These are phyloP conservation scores for Cairina moschata DNA, from an alignment of 2,113 vertebrate genomes.

Conservation along the genomic window DNA sequence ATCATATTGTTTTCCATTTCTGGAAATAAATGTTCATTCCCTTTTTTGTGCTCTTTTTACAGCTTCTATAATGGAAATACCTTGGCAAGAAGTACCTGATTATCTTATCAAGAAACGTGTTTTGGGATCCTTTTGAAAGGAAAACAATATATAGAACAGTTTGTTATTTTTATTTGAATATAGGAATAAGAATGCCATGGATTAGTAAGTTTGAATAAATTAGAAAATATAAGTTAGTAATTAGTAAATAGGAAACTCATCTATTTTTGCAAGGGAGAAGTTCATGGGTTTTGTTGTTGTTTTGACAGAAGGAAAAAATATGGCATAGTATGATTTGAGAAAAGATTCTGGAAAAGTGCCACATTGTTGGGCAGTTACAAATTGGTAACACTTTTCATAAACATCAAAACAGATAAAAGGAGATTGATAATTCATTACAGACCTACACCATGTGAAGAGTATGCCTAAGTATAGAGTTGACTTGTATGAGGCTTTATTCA, in stretches of 20 bases:
- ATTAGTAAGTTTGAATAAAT: not conserved
- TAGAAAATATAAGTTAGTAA: not conserved
- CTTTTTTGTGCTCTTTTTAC: not conserved
- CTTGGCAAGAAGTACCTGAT: not conserved
- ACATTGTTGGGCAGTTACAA: not conserved
- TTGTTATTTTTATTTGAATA: not conserved
- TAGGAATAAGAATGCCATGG: not conserved
- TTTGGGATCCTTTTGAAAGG: not conserved
- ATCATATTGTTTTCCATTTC: not conserved
- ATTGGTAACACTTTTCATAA: not conserved
- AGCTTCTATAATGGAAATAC: not conserved
- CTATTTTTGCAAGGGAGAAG: not conserved
- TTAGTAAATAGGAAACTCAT: too few relatives aligned
- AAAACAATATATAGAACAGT: not conserved
- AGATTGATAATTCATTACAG: not conserved
- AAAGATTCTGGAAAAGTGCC: not conserved
- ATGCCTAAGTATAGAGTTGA: not conserved
- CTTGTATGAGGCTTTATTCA: not conserved
- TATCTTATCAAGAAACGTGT: not conserved
- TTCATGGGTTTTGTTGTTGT: too few relatives aligned
- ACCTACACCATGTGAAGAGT: not conserved
- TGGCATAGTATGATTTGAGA: not conserved
- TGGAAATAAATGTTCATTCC: not conserved
- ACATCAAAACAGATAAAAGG: not conserved
- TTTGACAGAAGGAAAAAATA: fast-evolving